Conservation (phyloP, 2,113 vertebrate species). For the Jaculus jaculus region DNA sequence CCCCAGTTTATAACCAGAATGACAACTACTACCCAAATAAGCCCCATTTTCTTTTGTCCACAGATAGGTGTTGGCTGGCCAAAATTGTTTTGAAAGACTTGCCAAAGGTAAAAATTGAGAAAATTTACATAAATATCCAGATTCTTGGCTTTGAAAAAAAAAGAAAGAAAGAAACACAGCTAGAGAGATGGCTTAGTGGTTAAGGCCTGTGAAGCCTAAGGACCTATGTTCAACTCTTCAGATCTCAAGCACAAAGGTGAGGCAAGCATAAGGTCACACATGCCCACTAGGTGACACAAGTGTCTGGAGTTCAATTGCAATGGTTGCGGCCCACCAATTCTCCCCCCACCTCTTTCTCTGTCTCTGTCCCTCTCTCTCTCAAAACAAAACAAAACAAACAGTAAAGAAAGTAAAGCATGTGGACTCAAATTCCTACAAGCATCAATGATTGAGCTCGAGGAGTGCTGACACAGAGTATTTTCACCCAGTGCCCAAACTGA, state of each 20-base stretch:
- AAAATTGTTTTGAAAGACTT: background rate
- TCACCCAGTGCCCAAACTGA: background rate
- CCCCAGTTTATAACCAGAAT: background rate
- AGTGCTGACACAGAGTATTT: background rate
- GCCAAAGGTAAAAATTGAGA: conserved; percentile 41
- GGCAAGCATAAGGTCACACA: no score
- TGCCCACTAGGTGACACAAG: no score
- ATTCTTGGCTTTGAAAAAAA: background rate
- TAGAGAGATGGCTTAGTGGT: no score
- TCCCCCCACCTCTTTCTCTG: no score
- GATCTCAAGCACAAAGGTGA: no score
- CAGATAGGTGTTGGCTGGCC: background rate
- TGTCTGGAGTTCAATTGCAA: no score
- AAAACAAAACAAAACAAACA: no score
- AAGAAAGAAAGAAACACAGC: background rate
- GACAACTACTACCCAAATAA: background rate
- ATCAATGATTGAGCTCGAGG: background rate
- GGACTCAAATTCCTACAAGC: background rate
- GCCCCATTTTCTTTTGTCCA: background rate
- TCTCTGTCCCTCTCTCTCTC: no score
- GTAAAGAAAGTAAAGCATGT: background rate
- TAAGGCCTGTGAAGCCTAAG: no score
- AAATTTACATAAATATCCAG: background rate
- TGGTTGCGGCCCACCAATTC: no score
- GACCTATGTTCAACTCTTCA: no score